Base-by-base conservation (phyloP, 1,140 invertebrate species). In the Caenorhabditis remanei region DNA sequence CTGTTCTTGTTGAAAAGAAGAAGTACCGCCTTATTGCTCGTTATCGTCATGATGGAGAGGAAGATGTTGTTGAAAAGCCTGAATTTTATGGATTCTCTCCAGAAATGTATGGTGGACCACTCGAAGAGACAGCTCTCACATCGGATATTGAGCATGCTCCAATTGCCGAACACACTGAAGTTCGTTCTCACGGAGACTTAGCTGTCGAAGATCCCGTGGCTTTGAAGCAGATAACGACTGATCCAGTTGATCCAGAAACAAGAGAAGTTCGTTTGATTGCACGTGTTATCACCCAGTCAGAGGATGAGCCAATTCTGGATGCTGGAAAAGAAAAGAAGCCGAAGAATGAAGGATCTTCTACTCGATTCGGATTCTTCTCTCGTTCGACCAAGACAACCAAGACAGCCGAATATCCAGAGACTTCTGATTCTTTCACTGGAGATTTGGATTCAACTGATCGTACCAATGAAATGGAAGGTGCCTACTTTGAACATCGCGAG, bases 1-100 rank as follows among this genome's bases (percentile, higher is more conserved):
- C 32, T 32, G 13, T 14, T 11, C 40, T 16, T 2, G 21, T 32
- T 40, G 84, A 85, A 32, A 41, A 79, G 8, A 63, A 63, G 19
- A 16, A 16, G 5, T 79, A 43, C 94, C 88, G 93, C 93, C 53
- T 92, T 92, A 13, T 91, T 83, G 79, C 71, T 61, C 84, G 86
- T 86, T 63, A 86, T 61, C 85, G 89, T 79, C 84, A 89, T 65
- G 40, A 63, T 46, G 83, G 90, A 85, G 85, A 65, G 56, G 84
- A 92, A 88, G 79, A 91, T 86, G 88, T 88, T 55, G 71, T 75
- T 14, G 84, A 89, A 53, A 88, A 65, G 87, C 19, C 85, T 46
- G 83, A 85, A 55, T 9, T 58, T 87, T 65, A 89, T 89, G 58
- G n/a, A 24, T 32, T 85, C 14, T 32, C 84, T 9, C 16, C 87